Conservation (phyloP, 64 coral and sea anemone species). For the Pocillopora damicornis region DNA sequence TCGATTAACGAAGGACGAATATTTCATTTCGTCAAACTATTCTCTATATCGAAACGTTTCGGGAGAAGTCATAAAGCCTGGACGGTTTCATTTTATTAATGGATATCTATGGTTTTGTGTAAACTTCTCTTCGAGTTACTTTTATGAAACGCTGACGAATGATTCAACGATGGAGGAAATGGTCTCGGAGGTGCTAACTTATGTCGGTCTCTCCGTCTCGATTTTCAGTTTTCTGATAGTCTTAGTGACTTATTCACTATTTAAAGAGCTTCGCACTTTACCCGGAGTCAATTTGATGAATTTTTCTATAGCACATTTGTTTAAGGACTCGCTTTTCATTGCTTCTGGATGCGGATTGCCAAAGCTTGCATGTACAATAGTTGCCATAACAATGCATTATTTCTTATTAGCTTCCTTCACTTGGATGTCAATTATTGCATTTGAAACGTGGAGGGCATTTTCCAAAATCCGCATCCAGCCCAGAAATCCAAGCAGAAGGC, state of each 20-base stretch:
- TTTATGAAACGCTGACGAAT: neutral
- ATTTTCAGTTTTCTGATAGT: constrained; percentile 15
- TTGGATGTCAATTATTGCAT: constrained; percentile 54
- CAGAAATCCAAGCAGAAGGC: neutral
- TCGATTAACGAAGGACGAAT: constrained; percentile 17
- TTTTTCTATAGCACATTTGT: constrained; percentile 11
- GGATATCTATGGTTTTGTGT: neutral
- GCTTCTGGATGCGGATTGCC: neutral
- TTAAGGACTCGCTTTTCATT: constrained; percentile 22
- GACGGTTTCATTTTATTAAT: neutral
- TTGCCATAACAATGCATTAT: constrained; percentile 42
- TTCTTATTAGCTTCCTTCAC: constrained; percentile 28
- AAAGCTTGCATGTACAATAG: constrained; percentile 15
- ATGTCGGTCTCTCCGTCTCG: constrained; percentile 39
- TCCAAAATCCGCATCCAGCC: neutral
- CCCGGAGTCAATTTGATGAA: constrained; percentile 51
- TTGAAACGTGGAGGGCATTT: constrained; percentile 37
- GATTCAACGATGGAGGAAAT: neutral
- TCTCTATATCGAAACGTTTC: constrained; percentile 40
- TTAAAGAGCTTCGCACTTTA: constrained; percentile 46
- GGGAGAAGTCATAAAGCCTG: constrained; percentile 8
- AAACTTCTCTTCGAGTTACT: neutral
- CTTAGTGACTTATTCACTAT: constrained; percentile 41
- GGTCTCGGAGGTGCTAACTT: constrained; percentile 24
- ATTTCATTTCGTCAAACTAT: constrained; percentile 19